Evolutionary conservation across 2,888 invertebrate species (phyloP).

Genomic region (Drosophila recens): DNA sequence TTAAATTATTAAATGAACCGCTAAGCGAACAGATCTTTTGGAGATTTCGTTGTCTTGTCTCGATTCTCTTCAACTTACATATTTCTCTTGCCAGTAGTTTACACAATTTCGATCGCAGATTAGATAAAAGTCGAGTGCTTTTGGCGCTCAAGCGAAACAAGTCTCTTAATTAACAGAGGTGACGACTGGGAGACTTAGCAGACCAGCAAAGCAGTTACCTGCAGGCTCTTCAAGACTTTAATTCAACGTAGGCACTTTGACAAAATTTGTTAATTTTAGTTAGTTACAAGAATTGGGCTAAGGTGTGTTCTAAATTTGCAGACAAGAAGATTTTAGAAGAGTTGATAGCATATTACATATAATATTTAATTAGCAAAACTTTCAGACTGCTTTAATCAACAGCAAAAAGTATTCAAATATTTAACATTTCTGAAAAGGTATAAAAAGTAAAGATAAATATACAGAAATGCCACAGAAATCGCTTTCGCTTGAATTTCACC

Average conservation of each 20-base stretch:
- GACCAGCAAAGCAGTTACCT: constrained; percentile 18
- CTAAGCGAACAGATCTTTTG: constrained; percentile 49
- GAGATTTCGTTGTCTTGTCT: constrained; percentile 21
- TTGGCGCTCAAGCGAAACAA: constrained; percentile 57
- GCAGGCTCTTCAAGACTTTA: constrained; percentile 15
- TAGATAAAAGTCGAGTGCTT: constrained; percentile 63
- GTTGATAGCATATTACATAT: too few relatives aligned
- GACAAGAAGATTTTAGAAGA: neutral
- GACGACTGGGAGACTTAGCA: constrained; percentile 22
- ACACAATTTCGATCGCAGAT: constrained; percentile 75
- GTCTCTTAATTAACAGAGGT: constrained; percentile 67
- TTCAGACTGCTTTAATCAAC: too few relatives aligned
- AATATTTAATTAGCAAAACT: too few relatives aligned
- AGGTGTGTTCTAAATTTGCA: neutral
- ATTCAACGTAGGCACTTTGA: constrained; percentile 15
- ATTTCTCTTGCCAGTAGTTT: constrained; percentile 49
- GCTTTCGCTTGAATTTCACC: too few relatives aligned
- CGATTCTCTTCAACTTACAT: constrained; percentile 9
- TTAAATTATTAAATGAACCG: constrained; percentile 79
- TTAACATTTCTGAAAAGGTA: neutral
- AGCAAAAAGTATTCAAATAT: too few relatives aligned
- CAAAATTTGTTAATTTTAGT: constrained; percentile 24
- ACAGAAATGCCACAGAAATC: too few relatives aligned
- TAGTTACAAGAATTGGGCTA: neutral
- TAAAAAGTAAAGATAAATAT: neutral